Evolutionary conservation across 1,140 invertebrate genomes (phyloP).

Genomic region (Dreissena polymorpha): DNA sequence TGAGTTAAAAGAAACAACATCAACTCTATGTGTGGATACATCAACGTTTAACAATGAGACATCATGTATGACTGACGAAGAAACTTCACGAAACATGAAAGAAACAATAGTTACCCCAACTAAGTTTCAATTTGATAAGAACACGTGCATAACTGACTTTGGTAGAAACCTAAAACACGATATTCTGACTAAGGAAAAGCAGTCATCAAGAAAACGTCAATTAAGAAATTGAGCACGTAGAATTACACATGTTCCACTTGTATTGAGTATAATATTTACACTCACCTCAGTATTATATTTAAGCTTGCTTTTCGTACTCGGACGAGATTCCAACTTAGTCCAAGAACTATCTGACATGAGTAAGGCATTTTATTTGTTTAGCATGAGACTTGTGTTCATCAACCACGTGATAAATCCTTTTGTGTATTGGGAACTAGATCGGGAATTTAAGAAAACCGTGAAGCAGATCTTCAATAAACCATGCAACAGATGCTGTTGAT

Average conservation of each 20-base stretch:
- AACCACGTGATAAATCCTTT: constrained; percentile 50
- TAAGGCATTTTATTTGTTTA: constrained; percentile 32
- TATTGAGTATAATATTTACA: constrained; percentile 10
- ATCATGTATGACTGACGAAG: too few species aligned
- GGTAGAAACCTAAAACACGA: not conserved
- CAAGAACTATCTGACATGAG: not conserved
- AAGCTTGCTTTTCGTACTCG: not conserved
- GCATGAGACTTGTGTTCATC: constrained; percentile 33
- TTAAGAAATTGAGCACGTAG: not conserved
- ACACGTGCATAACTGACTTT: too few species aligned
- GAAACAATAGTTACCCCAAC: too few species aligned
- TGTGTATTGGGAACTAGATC: constrained; percentile 36
- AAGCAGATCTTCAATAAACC: too few species aligned
- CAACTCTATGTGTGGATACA: too few species aligned
- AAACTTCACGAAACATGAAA: too few species aligned
- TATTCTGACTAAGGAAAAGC: not conserved
- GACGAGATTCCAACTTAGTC: not conserved
- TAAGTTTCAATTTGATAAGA: too few species aligned
- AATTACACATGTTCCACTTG: constrained; percentile 4
- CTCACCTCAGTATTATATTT: constrained; percentile 6
- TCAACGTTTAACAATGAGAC: too few species aligned
- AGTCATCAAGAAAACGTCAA: too few species aligned
- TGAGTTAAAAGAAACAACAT: too few species aligned
- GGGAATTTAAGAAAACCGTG: constrained; percentile 17
- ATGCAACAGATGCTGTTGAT: too few species aligned